Percentiles rank a stretch among this genome's conserved stretches.
Evolutionary conservation across 2,797 vertebrate species (phyloP).

Genomic region (Enteromius trimaculatus): DNA sequence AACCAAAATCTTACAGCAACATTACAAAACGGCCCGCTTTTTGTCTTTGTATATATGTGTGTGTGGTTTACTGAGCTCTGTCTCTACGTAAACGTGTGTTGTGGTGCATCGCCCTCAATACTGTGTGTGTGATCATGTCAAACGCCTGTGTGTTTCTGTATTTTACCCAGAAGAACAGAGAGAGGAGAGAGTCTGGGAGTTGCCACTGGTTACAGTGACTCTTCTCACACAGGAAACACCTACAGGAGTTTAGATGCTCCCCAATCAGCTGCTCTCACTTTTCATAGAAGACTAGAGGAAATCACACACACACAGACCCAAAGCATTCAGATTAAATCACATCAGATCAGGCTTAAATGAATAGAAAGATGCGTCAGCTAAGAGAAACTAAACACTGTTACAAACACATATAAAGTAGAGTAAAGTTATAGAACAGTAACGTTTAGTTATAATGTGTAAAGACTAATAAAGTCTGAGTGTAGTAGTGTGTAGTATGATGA

Average conservation of each 20-base stretch:
- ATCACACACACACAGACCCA: conserved; percentile 9
- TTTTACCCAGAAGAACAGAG: conserved; percentile 55
- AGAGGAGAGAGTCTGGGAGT: conserved; percentile 62
- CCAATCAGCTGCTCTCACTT: conserved; percentile 44
- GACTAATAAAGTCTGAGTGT: background rate
- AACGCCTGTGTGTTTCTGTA: conserved; percentile 49
- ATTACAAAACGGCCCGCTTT: conserved; percentile 74
- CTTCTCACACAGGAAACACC: conserved; percentile 77
- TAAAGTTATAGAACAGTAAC: background rate
- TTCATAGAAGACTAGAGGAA: conserved; percentile 31
- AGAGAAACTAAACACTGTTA: background rate
- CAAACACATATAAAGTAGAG: background rate
- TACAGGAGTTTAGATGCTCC: conserved; percentile 64
- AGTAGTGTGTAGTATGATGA: background rate
- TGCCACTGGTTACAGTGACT: conserved; percentile 74
- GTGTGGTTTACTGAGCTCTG: background rate
- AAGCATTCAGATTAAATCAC: background rate
- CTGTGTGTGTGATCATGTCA: background rate
- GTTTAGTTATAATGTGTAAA: background rate
- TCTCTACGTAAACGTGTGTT: conserved; percentile 8
- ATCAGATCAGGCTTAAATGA: background rate
- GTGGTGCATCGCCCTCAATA: conserved; percentile 16
- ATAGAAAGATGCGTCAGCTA: background rate
- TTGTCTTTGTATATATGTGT: conserved; percentile 61
- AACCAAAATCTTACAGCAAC: conserved; percentile 80